These are phyloP conservation scores for Rhynchonycteris naso DNA, from an alignment of 2,797 vertebrate genomes.

Conservation along the genomic window DNA sequence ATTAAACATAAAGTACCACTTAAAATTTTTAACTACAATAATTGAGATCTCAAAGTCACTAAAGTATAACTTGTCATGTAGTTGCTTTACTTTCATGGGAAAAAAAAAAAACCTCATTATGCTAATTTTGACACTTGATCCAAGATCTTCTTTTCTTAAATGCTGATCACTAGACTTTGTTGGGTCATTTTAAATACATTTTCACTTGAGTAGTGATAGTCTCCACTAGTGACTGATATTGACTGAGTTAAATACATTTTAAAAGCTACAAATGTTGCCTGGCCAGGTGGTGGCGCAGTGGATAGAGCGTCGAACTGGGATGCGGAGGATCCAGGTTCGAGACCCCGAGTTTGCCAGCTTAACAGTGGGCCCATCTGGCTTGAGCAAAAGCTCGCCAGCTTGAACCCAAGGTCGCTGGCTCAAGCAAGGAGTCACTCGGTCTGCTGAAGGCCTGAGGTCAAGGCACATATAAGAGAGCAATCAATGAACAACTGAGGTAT, in stretches of 20 bases:
- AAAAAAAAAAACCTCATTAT: not conserved
- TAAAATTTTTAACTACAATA: not conserved
- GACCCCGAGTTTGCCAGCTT: no score
- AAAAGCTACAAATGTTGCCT: not conserved
- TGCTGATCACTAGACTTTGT: not conserved
- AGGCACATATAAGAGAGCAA: no score
- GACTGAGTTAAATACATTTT: not conserved
- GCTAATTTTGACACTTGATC: not conserved
- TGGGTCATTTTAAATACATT: not conserved
- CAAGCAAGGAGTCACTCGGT: no score
- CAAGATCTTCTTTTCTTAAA: not conserved
- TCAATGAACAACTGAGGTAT: no score
- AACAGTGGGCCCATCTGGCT: no score
- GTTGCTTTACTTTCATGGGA: not conserved
- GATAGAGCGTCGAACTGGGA: no score
- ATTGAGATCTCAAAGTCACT: not conserved
- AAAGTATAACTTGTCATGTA: not conserved
- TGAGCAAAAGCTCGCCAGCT: no score
- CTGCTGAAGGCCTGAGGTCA: no score
- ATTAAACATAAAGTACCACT: not conserved
- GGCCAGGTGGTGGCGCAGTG: no score
- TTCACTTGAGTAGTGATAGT: not conserved
- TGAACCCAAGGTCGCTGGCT: no score
- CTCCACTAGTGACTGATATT: not conserved
- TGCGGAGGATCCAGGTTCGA: no score